Evolutionary conservation across 2,113 vertebrate genomes (phyloP).

Genomic region (Butorides virescens): DNA sequence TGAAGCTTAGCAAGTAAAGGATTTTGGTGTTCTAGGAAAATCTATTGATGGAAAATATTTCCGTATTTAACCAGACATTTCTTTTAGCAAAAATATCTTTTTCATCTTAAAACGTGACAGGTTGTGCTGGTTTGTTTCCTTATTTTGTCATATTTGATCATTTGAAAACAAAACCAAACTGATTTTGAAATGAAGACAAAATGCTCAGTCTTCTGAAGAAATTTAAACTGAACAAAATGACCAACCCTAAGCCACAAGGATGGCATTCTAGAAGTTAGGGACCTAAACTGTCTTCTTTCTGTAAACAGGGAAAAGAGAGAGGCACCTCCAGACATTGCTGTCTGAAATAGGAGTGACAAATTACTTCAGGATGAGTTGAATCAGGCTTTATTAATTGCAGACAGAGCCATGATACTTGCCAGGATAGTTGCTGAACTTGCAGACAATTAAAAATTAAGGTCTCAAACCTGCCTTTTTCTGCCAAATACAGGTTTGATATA

Average conservation of each 20-base stretch:
- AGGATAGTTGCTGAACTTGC: background rate
- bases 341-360: background rate
- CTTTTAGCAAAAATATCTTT: background rate
- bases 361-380: background rate
- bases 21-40: background rate
- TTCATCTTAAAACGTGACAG: background rate
- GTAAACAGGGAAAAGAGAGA: background rate
- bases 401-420: background rate
- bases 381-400: background rate
- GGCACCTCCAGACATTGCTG: background rate
- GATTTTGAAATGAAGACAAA: background rate
- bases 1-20: background rate
- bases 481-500: rapidly evolving
- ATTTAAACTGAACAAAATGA: background rate
- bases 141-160: background rate
- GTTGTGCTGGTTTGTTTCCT: background rate
- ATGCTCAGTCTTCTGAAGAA: background rate
- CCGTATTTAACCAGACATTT: background rate
- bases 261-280: background rate
- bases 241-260: background rate
- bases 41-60: background rate
- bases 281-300: background rate
- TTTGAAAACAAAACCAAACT: background rate
- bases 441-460: background rate
- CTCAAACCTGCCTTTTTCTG: background rate